A percentile compares a stretch with the other conserved stretches of the same genome.
Evolutionary conservation across 2,888 invertebrate species (phyloP).

Genomic region (Megastigmus dorsalis): DNA sequence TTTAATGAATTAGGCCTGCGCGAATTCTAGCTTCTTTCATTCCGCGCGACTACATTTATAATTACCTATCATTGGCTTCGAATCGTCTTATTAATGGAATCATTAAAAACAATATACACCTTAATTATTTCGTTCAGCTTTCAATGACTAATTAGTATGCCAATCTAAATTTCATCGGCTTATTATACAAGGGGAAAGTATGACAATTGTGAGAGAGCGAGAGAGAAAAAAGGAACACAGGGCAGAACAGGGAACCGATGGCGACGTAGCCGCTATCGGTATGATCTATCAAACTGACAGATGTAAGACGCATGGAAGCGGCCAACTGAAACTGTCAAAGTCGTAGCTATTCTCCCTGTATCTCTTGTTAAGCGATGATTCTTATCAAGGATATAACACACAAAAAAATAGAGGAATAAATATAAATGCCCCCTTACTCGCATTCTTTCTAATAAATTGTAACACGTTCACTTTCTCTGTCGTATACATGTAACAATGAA

Average conservation of each 20-base stretch:
- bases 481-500: too few species aligned
- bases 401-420: not conserved
- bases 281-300: conserved; percentile 24
- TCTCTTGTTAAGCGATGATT: conserved; percentile 26
- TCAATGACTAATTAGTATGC: not conserved
- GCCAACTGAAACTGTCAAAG: conserved; percentile 17
- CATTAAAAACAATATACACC: not conserved
- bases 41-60: not conserved
- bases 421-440: not conserved
- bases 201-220: conserved; percentile 12
- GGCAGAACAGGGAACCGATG: not conserved
- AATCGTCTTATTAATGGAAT: not conserved
- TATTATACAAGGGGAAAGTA: conserved; percentile 4
- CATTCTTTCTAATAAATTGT: not conserved
- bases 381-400: conserved; percentile 14
- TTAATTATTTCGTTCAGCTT: too few species aligned
- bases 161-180: conserved; percentile 16
- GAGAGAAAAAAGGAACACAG: not conserved
- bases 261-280: not conserved
- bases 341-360: not conserved
- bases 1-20: conserved; percentile 6
- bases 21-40: not conserved
- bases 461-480: too few species aligned
- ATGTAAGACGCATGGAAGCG: conserved; percentile 30
- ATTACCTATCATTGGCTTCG: too few species aligned